These are phyloP conservation scores for Harpegnathos saltator DNA, from an alignment of 1,140 invertebrate genomes.

Conservation along the genomic window DNA sequence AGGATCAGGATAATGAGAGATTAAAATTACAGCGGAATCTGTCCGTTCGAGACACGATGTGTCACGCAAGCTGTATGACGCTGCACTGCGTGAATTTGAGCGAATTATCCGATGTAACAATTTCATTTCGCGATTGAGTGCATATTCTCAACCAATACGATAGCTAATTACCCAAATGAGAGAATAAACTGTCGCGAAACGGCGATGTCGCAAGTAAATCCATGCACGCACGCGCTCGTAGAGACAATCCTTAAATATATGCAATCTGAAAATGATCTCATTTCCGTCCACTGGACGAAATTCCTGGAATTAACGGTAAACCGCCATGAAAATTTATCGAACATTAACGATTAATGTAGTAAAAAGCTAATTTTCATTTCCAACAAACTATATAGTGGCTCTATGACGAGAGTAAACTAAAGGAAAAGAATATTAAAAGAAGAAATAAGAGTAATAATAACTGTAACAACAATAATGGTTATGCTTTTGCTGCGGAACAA, in stretches of 20 bases:
- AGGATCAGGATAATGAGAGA: constrained; percentile 48
- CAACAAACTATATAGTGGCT: too few species aligned
- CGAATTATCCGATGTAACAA: neutral
- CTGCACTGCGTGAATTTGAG: constrained; percentile 5
- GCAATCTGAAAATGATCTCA: constrained; percentile 11
- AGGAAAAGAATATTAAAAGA: too few species aligned
- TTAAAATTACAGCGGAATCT: constrained; percentile 54
- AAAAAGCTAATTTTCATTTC: too few species aligned
- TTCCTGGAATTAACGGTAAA: neutral
- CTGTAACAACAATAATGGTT: too few species aligned
- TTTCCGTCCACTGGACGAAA: neutral
- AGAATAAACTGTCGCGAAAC: too few species aligned
- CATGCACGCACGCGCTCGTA: too few species aligned
- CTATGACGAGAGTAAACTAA: too few species aligned
- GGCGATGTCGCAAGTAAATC: too few species aligned
- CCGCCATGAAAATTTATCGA: neutral
- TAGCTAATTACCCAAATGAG: neutral
- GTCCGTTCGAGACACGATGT: constrained; percentile 30
- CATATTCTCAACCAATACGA: neutral
- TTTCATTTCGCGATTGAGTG: neutral
- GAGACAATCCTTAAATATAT: neutral
- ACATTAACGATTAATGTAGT: neutral
- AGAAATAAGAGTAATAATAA: too few species aligned
- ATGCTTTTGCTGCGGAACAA: too few species aligned
- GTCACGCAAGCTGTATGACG: neutral